Evolutionary conservation across 2,113 vertebrate species (phyloP).

Genomic region (Ceyx cyanopectus): DNA sequence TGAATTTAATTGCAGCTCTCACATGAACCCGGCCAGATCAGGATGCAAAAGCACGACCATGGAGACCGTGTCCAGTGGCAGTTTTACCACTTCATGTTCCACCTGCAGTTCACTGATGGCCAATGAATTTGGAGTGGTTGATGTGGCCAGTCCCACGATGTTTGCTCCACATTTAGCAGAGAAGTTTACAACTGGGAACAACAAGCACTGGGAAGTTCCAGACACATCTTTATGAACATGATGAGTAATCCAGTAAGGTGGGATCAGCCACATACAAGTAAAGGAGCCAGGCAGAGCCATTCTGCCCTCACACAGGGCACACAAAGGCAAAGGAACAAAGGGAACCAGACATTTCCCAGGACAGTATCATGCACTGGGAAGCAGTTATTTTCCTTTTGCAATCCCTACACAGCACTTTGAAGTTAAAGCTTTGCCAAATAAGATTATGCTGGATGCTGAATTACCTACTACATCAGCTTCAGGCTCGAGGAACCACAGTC

Average conservation of each 20-base stretch:
- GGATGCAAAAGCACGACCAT: background rate
- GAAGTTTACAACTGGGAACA: background rate
- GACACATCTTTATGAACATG: background rate
- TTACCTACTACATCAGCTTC: background rate
- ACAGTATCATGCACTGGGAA: background rate
- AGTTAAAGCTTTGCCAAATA: background rate
- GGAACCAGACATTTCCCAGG: background rate
- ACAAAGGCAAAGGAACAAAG: background rate
- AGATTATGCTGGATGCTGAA: background rate
- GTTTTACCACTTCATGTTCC: fast-evolving
- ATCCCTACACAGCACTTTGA: background rate
- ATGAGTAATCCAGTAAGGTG: background rate
- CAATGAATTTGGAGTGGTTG: background rate
- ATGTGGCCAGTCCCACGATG: background rate
- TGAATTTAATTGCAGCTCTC: background rate
- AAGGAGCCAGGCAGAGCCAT: background rate
- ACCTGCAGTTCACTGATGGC: background rate
- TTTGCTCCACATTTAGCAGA: background rate
- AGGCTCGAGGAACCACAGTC: background rate
- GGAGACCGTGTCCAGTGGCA: background rate
- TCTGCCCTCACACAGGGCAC: fast-evolving
- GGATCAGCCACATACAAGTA: background rate
- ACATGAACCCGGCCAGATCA: background rate
- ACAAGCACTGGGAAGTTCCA: background rate
- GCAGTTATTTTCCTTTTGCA: background rate